Evolutionary conservation across 2,113 vertebrate genomes (phyloP).

Genomic region (Rhipidura dahli): DNA sequence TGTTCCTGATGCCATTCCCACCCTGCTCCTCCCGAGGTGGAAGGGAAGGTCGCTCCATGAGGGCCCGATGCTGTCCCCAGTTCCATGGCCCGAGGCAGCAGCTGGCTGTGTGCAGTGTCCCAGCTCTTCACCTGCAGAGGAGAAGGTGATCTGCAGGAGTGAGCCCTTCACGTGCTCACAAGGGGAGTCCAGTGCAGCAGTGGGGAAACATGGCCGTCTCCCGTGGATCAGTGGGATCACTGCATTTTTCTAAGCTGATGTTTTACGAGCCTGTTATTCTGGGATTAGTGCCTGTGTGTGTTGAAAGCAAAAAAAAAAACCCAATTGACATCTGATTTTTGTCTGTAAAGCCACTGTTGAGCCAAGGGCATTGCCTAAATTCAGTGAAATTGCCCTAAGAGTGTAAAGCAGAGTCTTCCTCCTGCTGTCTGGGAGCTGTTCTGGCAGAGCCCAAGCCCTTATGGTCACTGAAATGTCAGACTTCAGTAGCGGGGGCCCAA

Average conservation of each 20-base stretch:
- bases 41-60: accelerated
- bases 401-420: not conserved
- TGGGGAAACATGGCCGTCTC: not conserved
- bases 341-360: not conserved
- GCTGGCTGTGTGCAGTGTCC: not conserved
- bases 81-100: not conserved
- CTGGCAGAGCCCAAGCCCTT: not conserved
- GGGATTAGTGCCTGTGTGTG: not conserved
- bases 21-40: not conserved
- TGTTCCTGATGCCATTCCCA: not conserved
- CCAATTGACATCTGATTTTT: not conserved
- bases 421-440: not conserved
- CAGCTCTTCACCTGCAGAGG: not conserved
- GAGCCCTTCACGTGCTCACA: not conserved
- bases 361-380: not conserved
- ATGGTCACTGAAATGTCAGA: not conserved
- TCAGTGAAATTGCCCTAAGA: not conserved
- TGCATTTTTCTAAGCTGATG: constrained; percentile 20
- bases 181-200: not conserved
- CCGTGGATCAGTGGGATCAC: not conserved
- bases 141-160: not conserved
- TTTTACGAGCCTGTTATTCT: constrained; percentile 28
- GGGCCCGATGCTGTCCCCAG: not conserved
- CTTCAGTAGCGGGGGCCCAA: not conserved
- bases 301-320: not conserved